Evolutionary conservation across 2,888 invertebrate genomes (phyloP), one percentile per base, ranked within the genome.

Genomic region (Drosophila crucigera): DNA sequence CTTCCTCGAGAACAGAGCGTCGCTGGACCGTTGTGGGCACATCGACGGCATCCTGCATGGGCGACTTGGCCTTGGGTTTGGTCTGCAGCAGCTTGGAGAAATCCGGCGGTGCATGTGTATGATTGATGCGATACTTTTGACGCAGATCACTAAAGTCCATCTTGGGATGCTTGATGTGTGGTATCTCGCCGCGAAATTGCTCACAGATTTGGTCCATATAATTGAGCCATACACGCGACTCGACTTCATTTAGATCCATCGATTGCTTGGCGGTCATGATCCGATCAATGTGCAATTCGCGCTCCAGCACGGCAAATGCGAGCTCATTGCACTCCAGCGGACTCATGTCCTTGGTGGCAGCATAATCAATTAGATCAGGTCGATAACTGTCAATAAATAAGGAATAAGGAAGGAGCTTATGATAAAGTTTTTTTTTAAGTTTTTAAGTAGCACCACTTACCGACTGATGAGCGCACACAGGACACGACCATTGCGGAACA

Each of bases 191-290:
- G 86, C 97, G 96, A 94, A 99, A 98, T 64, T 96, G 96, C 92
- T 97, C 96, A 94, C 98, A 98, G 76, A 99, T 96, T 93, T 98
- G 97, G 58, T 97, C 96, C 73, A 99, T 94, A 92, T 98, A 99
- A 62, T 97, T 96, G 25, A 98, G 95, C 93, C 93, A 94, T n/a
- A 91, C 75, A 68, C 93, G 93, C 6, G 93, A 91, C 67, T 94
- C 94, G 7, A 93, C 75, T 41, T 89, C 90, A 19, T 83, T 91
- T 11, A 94, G 70, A 37, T 91, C 91, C 37, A 93, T 50, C 0
- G 93, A 96, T 89, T 98, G 98, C 84, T 95, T 95, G 0, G 97
- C 96, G 9, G 96, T 96, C 95, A 97, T 96, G n/a, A 95, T 94
- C 41, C 95, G 95, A 3, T 94, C 93, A 81, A 96, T 95, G 71